These are phyloP conservation scores for Pediacus dermestoides DNA, from an alignment of 2,888 invertebrate species.

Conservation along the genomic window DNA sequence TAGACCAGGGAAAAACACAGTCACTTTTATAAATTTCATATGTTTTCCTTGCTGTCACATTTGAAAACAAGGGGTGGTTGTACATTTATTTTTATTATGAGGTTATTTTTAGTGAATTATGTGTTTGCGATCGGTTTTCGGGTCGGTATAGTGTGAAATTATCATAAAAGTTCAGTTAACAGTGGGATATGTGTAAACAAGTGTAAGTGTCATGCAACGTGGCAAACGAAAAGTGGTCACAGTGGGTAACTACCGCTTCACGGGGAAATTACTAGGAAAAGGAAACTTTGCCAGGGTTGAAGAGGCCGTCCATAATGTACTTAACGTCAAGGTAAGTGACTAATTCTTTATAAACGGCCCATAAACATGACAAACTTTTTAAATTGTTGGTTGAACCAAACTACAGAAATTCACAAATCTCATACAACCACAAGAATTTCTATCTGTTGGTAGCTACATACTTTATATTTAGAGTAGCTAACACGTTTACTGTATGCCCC, in stretches of 20 bases:
- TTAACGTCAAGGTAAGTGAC: conserved; percentile 62
- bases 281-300: conserved; percentile 75
- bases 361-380: conserved; percentile 2
- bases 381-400: no score
- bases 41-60: conserved; percentile 18
- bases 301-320: conserved; percentile 65
- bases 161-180: conserved; percentile 29
- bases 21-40: conserved; percentile 8
- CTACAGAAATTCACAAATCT: no score
- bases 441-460: no score
- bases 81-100: conserved; percentile 34
- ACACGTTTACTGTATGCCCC: no score
- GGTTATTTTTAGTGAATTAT: conserved; percentile 33
- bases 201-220: conserved; percentile 36
- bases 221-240: conserved; percentile 51
- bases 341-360: conserved; percentile 8
- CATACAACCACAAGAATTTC: no score
- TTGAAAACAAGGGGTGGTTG: conserved; percentile 25
- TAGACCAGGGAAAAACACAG: conserved; percentile 1
- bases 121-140: conserved; percentile 30
- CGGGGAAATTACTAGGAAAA: conserved; percentile 66
- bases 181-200: conserved; percentile 32
- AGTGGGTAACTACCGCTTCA: conserved; percentile 70
- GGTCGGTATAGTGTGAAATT: conserved; percentile 25
- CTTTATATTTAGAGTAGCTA: no score